phyloP scores from a whole-genome alignment of 1,140 invertebrate genomes.

The Manduca sexta region DNA sequence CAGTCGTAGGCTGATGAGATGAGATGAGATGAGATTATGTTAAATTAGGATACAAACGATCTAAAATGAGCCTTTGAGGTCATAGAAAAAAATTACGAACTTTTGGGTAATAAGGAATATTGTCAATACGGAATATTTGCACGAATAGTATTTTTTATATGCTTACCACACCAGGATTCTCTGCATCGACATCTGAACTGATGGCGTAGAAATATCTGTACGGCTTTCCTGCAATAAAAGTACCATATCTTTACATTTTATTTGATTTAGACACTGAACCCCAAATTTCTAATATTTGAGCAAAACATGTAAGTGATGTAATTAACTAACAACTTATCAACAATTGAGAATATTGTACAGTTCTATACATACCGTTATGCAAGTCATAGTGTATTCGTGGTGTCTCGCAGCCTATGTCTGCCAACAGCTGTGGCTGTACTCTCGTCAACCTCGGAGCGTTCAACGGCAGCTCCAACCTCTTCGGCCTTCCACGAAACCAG shows the following conservation, averaged over 20 bases:
- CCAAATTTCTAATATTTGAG: too few relatives aligned
- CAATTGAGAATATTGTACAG: background rate
- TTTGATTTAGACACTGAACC: background rate
- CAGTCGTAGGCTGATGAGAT: too few relatives aligned
- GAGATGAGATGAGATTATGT: too few relatives aligned
- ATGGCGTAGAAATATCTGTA: slow-evolving; percentile 94
- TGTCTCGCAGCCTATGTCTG: slow-evolving; percentile 86
- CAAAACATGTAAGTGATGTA: too few relatives aligned
- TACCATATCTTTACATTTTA: background rate
- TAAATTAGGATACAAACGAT: too few relatives aligned
- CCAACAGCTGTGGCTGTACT: slow-evolving; percentile 72
- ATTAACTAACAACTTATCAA: background rate
- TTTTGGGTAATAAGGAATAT: too few relatives aligned
- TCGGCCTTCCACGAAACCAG: slow-evolving; percentile 84
- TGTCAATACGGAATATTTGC: too few relatives aligned
- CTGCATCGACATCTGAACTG: slow-evolving; percentile 87
- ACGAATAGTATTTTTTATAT: too few relatives aligned
- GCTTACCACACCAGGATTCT: slow-evolving; percentile 85
- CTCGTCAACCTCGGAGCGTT: slow-evolving; percentile 72
- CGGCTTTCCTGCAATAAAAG: slow-evolving; percentile 65
- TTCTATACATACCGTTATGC: slow-evolving; percentile 73
- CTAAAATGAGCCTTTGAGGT: too few relatives aligned
- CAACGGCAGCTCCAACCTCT: slow-evolving; percentile 82
- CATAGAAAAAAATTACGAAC: too few relatives aligned
- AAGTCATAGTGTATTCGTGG: slow-evolving; percentile 85